Evolutionary conservation across 2,113 vertebrate species (phyloP).

Genomic region (Oncorhynchus mykiss): DNA sequence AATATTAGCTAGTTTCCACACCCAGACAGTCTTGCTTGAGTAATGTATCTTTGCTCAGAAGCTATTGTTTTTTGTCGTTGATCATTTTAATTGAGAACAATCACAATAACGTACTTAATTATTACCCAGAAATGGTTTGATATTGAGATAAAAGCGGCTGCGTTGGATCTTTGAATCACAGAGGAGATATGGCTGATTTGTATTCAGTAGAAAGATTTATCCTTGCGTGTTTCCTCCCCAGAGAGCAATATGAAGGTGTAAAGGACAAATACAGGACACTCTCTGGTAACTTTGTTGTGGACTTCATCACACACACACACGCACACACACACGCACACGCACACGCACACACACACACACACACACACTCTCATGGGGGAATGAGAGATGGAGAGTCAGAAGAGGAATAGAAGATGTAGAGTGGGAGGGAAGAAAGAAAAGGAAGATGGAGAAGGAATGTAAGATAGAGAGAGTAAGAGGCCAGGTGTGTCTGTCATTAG

Average conservation of each 20-base stretch:
- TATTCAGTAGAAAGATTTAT: too few relatives aligned
- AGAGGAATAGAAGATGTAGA: constrained; percentile 22
- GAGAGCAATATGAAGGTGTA: background rate
- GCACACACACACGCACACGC: background rate
- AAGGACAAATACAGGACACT: background rate
- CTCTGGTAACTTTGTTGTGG: background rate
- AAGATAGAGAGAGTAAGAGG: background rate
- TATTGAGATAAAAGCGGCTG: too few relatives aligned
- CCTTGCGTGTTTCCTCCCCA: background rate
- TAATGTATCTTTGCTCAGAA: too few relatives aligned
- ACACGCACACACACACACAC: background rate
- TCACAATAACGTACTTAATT: too few relatives aligned
- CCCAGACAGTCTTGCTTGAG: too few relatives aligned
- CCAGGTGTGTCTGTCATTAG: constrained; percentile 63
- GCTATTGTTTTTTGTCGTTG: too few relatives aligned
- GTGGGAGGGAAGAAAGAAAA: background rate
- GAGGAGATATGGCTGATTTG: too few relatives aligned
- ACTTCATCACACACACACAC: too few relatives aligned
- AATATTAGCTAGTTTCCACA: too few relatives aligned
- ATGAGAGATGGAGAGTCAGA: constrained; percentile 8
- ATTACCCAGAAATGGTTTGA: too few relatives aligned
- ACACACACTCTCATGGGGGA: background rate
- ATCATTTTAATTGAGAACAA: too few relatives aligned
- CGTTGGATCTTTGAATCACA: too few relatives aligned
- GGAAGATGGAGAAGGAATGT: background rate